A percentile compares a stretch with the other conserved stretches of the same genome.
phyloP scores from a whole-genome alignment of 1,140 invertebrate genomes.

The Lamellibrachia luymesi region DNA sequence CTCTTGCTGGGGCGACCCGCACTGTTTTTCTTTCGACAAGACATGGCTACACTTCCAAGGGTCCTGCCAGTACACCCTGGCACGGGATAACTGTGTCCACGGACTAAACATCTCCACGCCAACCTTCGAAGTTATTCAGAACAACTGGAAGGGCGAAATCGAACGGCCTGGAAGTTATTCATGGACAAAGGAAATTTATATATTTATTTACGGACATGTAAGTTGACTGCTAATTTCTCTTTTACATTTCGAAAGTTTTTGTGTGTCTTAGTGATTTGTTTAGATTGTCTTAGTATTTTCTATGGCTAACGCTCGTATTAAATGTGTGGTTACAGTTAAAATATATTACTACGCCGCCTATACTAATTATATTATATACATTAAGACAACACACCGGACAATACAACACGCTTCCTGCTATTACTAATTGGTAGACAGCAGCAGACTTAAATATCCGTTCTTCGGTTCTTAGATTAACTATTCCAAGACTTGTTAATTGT shows the following conservation, averaged over 20 bases:
- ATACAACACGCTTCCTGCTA: neutral
- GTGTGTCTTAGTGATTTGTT: neutral
- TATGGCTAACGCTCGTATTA: too few relatives aligned
- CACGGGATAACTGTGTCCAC: conserved; percentile 34
- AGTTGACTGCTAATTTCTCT: neutral
- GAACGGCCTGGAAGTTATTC: neutral
- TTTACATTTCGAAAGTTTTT: neutral
- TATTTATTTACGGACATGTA: conserved; percentile 8
- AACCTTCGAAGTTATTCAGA: conserved; percentile 12
- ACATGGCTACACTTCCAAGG: conserved; percentile 25
- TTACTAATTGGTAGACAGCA: neutral
- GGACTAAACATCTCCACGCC: neutral
- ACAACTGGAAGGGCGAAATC: neutral
- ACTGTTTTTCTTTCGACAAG: conserved; percentile 22
- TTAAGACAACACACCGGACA: neutral
- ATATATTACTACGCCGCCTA: too few relatives aligned
- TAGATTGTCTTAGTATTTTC: neutral
- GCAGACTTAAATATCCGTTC: neutral
- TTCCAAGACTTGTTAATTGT: neutral
- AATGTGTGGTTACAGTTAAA: too few relatives aligned
- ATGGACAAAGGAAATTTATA: conserved; percentile 13
- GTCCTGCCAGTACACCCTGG: conserved; percentile 20
- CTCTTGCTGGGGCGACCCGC: conserved; percentile 24
- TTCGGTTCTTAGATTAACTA: neutral
- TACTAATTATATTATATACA: neutral